Base-by-base conservation (phyloP, 1,140 invertebrate genomes). In the Neodiprion pinetum region DNA sequence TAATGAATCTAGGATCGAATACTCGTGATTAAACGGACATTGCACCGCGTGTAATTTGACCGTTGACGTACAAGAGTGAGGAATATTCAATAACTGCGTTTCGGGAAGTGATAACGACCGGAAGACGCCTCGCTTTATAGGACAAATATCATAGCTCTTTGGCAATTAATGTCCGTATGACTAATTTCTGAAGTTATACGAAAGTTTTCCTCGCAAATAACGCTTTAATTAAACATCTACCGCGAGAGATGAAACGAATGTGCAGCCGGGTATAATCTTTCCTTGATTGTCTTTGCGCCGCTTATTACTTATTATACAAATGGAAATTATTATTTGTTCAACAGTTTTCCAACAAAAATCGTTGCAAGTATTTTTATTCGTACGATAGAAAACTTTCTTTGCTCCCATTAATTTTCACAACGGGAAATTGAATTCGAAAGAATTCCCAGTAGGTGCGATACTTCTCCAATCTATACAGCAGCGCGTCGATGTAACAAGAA, bases 221-320 rank as follows among this genome's bases (percentile, higher is more conserved):
- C 28, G 28, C 53, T 61, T 61, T 61, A 61, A 61, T 61, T 61
- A 61, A 61, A 61, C n/a, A 61, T 61, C 53, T 61, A 61, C 11
- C 53, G 53, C 53, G 67, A 21, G 67, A 69, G 11, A 23, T 12
- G 23, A 69, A 23, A 69, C 40, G 21, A 69, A 69, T 69, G 67
- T 23, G 67, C 11, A 40, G 28, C 28, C 28, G 28, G 28, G 28
- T 40, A 17, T 69, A 69, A 69, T 69, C 17, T 21, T 21, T 47
- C 40, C 40, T 69, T 69, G 67, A 69, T 69, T 69, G 40, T 69
- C 67, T 69, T 69, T 12, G 53, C 53, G n/a, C 11, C 28, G 28
- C 28, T 40, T 61, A 17, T 61, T 61, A 61, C 53, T 4, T 40
- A 40, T 40, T 40, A 40, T 40, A 17, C 11, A 61, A 61, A 61